A percentile compares a stretch with the other conserved stretches of the same genome.
Conservation (phyloP, 2,797 vertebrate species). For the Triplophysa yarkandensis region DNA sequence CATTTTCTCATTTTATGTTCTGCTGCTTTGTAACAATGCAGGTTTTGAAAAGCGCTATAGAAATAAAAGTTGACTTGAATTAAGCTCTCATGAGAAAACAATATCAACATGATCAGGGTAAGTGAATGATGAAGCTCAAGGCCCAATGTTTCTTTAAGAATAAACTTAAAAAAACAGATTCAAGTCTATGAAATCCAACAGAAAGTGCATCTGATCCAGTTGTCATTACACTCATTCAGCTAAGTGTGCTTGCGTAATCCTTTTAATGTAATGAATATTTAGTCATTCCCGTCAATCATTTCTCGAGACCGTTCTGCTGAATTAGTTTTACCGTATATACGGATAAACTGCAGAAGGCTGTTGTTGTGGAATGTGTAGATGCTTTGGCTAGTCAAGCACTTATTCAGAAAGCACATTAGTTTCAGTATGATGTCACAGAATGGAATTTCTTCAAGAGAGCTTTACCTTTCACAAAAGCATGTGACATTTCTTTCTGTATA, state of each 20-base stretch:
- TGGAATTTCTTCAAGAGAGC: slow-evolving; percentile 18
- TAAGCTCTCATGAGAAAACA: too few species aligned
- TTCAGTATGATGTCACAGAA: slow-evolving; percentile 10
- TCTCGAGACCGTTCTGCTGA: slow-evolving; percentile 3
- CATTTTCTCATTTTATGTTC: background rate
- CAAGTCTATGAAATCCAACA: background rate
- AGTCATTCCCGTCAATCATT: slow-evolving; percentile 30
- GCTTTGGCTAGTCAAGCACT: slow-evolving; percentile 26
- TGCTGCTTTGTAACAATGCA: too few species aligned
- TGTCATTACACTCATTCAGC: slow-evolving; percentile 29
- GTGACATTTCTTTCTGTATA: slow-evolving; percentile 17
- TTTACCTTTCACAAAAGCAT: slow-evolving; percentile 42
- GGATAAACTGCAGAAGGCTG: slow-evolving; percentile 14
- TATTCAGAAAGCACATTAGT: slow-evolving; percentile 3
- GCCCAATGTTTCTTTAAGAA: background rate
- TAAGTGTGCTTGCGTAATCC: slow-evolving; percentile 26
- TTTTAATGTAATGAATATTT: slow-evolving; percentile 38
- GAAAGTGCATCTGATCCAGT: background rate
- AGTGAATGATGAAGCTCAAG: too few species aligned
- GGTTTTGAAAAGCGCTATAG: too few species aligned
- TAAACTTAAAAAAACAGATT: background rate
- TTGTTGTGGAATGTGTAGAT: background rate
- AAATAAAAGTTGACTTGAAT: too few species aligned
- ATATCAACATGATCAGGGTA: too few species aligned
- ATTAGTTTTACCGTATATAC: slow-evolving; percentile 9